A percentile compares a stretch with the other conserved stretches of the same genome.
These are phyloP conservation scores for Latrodectus hesperus DNA, from an alignment of 2,888 invertebrate genomes.

Conservation along the genomic window DNA sequence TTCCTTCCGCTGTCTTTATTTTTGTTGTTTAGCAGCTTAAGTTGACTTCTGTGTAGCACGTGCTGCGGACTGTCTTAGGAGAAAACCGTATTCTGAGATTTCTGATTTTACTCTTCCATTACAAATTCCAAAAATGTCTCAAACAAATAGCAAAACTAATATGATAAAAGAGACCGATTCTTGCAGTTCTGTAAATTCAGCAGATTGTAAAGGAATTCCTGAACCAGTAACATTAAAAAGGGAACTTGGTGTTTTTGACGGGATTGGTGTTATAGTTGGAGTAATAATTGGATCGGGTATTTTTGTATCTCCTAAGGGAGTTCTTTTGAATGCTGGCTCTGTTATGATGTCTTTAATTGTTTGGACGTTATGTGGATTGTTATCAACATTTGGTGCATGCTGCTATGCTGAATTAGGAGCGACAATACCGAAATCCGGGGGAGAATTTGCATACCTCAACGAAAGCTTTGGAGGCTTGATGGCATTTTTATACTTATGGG, in stretches of 20 bases:
- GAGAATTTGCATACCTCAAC: slow-evolving; percentile 96
- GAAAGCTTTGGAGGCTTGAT: slow-evolving; percentile 93
- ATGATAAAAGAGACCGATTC: slow-evolving; percentile 15
- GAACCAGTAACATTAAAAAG: slow-evolving; percentile 84
- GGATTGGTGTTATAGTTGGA: slow-evolving; percentile 94
- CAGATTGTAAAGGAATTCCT: slow-evolving; percentile 17
- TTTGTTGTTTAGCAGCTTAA: too few relatives aligned
- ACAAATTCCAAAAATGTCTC: too few relatives aligned
- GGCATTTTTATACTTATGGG: slow-evolving; percentile 96
- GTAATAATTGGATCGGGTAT: slow-evolving; percentile 96
- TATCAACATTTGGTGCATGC: slow-evolving; percentile 93
- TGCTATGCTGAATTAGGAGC: slow-evolving; percentile 97
- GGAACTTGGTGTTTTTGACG: slow-evolving; percentile 88
- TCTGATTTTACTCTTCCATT: too few relatives aligned
- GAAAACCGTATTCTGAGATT: too few relatives aligned
- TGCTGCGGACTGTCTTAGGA: too few relatives aligned
- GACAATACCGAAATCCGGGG: slow-evolving; percentile 92
- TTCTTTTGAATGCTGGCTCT: slow-evolving; percentile 87
- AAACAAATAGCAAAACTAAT: not conserved
- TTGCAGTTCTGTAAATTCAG: slow-evolving; percentile 18
- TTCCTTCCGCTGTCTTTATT: too few relatives aligned
- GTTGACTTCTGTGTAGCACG: too few relatives aligned
- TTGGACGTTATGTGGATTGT: slow-evolving; percentile 90
- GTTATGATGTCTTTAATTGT: slow-evolving; percentile 90
- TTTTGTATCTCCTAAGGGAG: slow-evolving; percentile 94